Base-by-base conservation (phyloP, 2,888 invertebrate species). In the Physocephala rufipes region DNA sequence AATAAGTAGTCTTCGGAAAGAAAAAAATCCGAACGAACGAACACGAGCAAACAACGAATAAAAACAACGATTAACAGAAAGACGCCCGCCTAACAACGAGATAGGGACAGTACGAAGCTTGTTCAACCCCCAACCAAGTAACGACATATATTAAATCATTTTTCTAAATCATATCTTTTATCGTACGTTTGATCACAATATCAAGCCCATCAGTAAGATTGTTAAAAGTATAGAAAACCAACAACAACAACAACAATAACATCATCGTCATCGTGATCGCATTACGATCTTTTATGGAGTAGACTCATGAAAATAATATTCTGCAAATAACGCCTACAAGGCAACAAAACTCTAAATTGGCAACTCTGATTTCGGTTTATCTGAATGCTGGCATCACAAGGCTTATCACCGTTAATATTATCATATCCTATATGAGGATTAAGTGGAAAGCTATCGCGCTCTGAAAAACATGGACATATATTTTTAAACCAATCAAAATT, bases 111-210 rank as follows among this genome's bases (percentile, higher is more conserved):
- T 13, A 21, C n/a, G 24, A 28, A 30, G 66, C 26, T 24, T 53
- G 53, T 43, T 36, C 55, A 66, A 73, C 72, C 74, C 73, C 73
- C 75, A 71, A 64, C 70, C 66, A 69, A 53, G 62, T 53, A 65
- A 45, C n/a, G 51, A 9, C 36, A 36, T 36, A 36, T 9, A 36
- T 36, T 9, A 71, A 43, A 70, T 67, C 72, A 19, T 66, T 51
- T 66, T 19, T 58, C 67, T 71, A 63, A 45, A 69, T 55, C 21
- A 49, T 49, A 21, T 19, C 53, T 19, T 55, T 21, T 55, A 55
- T 55, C 67, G 12, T 12, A 24, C 55, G 67, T 16, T 47, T 16
- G 36, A 70, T 51, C 49, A 63, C 45, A 36, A 63, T 69, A 58
- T 16, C 24, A 61, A 53, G 55, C 63, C 70, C 67, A 28, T 67